Evolutionary conservation across 2,888 invertebrate genomes (phyloP), one percentile per base, ranked within the genome.

Genomic region (Tetranychus piercei): DNA sequence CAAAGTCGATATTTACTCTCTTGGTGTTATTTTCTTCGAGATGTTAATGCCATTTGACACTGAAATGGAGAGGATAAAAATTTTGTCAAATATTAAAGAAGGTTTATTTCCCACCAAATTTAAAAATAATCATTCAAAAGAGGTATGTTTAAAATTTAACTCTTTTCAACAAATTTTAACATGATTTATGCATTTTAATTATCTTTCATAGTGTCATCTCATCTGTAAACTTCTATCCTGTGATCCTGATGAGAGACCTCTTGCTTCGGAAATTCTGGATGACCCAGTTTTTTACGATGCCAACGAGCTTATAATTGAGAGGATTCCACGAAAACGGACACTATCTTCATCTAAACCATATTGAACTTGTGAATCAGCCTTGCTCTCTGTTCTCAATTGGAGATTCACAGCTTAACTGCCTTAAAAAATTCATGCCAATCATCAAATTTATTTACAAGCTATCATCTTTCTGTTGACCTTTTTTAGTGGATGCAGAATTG

Each of bases 21-120:
- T 96, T 78, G 96, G 95, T 0, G 85, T 99, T 76, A 94, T 99
- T 77, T 87, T 95, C 78, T 92, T 94, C 82, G 99, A 99, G 84
- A 82, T 99, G 75, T 84, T 96, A 69, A 88, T 90, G 74, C 91
- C 93, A 22, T 96, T 97, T 82, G 84, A 85, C 11, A 97, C 97
- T 0, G 90, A 92, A 82, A 89, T 93, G 87, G 97, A 99, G 83
- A 86, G 96, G 74, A 86, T 90, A 77, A 83, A 85, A 67, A 87
- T 88, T 8, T 73, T 79, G 73, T 84, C 86, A 74, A 84, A 86
- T 77, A 84, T 91, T 66, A 86, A 90, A 73, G 85, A 86, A 72
- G 86, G 87, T 4, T 82, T 83, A 22, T 92, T 90, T 82, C 92
- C 94, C 23, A 44, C 11, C 9, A 44, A 9, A 71, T 71, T 71